phyloP scores from a whole-genome alignment of 23 tunicate species.

The Phallusia fumigata region DNA sequence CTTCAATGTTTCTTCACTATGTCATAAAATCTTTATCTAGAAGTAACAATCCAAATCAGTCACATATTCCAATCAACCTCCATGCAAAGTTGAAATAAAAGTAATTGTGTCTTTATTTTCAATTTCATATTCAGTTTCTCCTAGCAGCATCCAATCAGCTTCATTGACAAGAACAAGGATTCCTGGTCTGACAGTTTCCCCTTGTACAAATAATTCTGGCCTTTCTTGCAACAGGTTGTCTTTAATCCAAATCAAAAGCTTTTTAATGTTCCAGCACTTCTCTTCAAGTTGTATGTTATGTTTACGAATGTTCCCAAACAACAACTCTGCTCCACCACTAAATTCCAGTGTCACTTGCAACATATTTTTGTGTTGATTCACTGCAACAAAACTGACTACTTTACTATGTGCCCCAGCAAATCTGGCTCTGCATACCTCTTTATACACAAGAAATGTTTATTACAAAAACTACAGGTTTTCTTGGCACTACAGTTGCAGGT shows the following conservation, averaged over 20 bases:
- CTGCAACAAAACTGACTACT: too few species aligned
- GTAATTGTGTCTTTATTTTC: conserved; percentile 72
- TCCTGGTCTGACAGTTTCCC: conserved; percentile 89
- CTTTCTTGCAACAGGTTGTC: conserved; percentile 86
- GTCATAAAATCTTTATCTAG: too few species aligned
- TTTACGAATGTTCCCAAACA: conserved; percentile 65
- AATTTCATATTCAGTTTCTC: conserved; percentile 49
- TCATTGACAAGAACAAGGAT: conserved; percentile 89
- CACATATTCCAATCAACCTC: conserved; percentile 73
- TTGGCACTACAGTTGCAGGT: too few species aligned
- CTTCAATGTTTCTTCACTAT: too few species aligned
- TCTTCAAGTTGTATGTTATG: conserved; percentile 42
- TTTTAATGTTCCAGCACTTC: conserved; percentile 48
- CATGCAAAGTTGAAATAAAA: conserved; percentile 96
- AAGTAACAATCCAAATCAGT: too few species aligned
- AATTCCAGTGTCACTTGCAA: conserved; percentile 67
- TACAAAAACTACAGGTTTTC: too few species aligned
- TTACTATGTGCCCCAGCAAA: too few species aligned
- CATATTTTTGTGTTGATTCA: neutral
- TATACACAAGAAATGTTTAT: too few species aligned
- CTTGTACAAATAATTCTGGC: conserved; percentile 77
- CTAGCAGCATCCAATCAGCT: conserved; percentile 86
- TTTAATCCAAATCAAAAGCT: conserved; percentile 63
- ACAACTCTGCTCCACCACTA: conserved; percentile 95
- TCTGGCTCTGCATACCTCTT: too few species aligned